phyloP scores from a whole-genome alignment of 1,140 invertebrate genomes.

The Meloidogyne chitwoodi region DNA sequence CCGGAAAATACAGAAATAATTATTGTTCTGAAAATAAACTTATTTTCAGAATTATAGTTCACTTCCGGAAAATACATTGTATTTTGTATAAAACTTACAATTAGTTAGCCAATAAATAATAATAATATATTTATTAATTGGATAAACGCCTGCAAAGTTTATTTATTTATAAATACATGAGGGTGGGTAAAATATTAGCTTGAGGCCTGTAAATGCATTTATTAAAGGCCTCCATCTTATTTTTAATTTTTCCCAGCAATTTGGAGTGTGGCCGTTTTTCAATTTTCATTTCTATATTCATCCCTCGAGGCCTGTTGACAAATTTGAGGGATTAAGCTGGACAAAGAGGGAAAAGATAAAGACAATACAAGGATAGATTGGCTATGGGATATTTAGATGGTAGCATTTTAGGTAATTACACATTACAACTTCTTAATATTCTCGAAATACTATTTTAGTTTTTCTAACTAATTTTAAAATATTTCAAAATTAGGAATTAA shows the following conservation, averaged over 20 bases:
- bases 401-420: no score
- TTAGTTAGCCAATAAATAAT: no score
- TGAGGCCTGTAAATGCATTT: neutral
- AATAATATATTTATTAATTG: neutral
- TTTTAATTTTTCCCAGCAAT: neutral
- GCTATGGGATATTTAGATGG: neutral
- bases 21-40: neutral
- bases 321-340: neutral
- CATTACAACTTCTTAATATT: no score
- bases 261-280: neutral
- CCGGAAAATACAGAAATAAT: neutral
- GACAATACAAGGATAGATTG: neutral
- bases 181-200: neutral
- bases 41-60: no score
- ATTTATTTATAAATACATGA: neutral
- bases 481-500: no score
- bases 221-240: neutral
- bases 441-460: no score
- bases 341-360: neutral
- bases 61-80: neutral
- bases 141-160: neutral
- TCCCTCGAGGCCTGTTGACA: neutral
- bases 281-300: neutral
- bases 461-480: no score
- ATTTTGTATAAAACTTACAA: no score